phyloP scores from a whole-genome alignment of 2,797 vertebrate genomes.

The Myotis vivesi region DNA sequence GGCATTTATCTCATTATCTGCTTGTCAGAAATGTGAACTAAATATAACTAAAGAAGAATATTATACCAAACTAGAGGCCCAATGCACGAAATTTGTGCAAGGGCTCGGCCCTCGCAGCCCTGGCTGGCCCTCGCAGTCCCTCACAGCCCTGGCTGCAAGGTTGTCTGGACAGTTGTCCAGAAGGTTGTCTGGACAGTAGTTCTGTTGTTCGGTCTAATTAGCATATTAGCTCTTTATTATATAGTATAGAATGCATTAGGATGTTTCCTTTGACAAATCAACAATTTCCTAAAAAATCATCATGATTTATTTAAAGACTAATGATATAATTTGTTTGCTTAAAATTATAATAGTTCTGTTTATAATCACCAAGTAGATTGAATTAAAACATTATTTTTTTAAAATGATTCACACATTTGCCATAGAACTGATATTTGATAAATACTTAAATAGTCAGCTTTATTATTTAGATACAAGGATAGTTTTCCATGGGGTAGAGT shows the following conservation, averaged over 20 bases:
- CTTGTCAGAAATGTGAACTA: background rate
- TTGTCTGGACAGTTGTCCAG: no score
- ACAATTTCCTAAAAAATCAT: background rate
- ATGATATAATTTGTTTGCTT: conserved; percentile 26
- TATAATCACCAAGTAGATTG: background rate
- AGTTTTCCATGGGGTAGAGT: background rate
- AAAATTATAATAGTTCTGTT: background rate
- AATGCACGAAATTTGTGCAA: no score
- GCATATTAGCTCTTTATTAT: no score
- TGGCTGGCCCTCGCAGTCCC: no score
- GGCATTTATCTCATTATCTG: background rate
- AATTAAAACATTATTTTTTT: background rate
- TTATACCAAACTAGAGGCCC: background rate
- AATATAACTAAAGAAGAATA: background rate
- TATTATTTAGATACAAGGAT: background rate
- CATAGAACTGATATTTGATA: background rate
- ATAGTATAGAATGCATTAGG: background rate
- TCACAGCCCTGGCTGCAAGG: no score
- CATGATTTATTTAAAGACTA: conserved; percentile 29
- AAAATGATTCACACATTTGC: background rate
- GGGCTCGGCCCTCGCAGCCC: no score
- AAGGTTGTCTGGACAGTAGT: no score
- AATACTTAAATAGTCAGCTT: background rate
- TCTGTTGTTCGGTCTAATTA: no score
- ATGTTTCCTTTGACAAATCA: conserved; percentile 46